These are phyloP conservation scores for Lampris megalopsis DNA, from an alignment of 2,113 vertebrate species.

Conservation along the genomic window DNA sequence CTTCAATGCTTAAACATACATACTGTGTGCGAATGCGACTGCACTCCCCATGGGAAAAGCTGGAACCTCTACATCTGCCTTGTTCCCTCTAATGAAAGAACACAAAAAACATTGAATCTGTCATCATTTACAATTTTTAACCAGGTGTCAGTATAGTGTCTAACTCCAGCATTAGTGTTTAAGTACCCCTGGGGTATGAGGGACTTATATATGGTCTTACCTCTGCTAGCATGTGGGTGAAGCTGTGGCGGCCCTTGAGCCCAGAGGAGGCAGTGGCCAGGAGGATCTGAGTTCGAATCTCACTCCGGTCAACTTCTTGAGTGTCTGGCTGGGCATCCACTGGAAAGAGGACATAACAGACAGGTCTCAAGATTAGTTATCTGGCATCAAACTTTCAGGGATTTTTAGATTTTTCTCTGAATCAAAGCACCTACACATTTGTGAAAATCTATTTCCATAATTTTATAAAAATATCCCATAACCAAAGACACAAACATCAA, in stretches of 20 bases:
- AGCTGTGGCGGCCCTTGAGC: slow-evolving; percentile 74
- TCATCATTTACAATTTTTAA: slow-evolving; percentile 1
- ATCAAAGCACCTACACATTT: no score
- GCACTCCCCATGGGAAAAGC: slow-evolving; percentile 92
- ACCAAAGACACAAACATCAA: no score
- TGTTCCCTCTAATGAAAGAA: slow-evolving; percentile 84
- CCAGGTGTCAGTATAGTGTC: background rate
- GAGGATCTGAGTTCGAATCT: slow-evolving; percentile 91
- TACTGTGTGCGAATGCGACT: slow-evolving; percentile 90
- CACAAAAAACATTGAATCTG: slow-evolving; percentile 8
- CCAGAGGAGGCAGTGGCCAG: slow-evolving; percentile 85
- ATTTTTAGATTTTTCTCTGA: no score
- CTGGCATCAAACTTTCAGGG: background rate
- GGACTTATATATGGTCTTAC: slow-evolving; percentile 50
- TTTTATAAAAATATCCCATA: no score
- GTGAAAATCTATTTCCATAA: no score
- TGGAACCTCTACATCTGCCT: slow-evolving; percentile 86
- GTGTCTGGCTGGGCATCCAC: slow-evolving; percentile 90
- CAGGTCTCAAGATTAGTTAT: background rate
- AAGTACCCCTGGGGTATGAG: background rate
- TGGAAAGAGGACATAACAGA: slow-evolving; percentile 48
- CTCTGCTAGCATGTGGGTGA: slow-evolving; percentile 86
- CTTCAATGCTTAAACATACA: slow-evolving; percentile 68
- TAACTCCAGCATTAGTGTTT: background rate
- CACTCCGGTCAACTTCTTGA: slow-evolving; percentile 85